Evolutionary conservation across 2,888 invertebrate species (phyloP), one percentile per base, ranked within the genome.

Genomic region (Byasa hedistus): DNA sequence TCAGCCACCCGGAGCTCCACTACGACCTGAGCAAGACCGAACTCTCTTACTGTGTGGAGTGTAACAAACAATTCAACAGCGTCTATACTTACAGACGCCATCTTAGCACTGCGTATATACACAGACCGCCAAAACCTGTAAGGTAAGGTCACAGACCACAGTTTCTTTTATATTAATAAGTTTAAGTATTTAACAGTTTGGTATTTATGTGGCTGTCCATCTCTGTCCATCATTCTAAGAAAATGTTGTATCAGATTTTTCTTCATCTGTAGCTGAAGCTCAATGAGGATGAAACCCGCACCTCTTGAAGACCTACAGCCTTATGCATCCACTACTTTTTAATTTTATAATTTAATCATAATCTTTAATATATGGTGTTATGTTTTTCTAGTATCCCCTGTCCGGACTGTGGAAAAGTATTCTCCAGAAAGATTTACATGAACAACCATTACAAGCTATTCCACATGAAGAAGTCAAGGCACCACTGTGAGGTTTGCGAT

Each of bases 41-140:
- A 52, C 61, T 79, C 12, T 76, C 82, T 0, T 87, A 86, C 67
- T 88, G 89, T 57, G 87, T 88, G 0, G 89, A 88, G 63, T 89
- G 89, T 23, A 82, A 88, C 58, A 77, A 75, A 2, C 82, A 81
- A 44, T 89, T 80, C 65, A 71, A 74, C 0, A 82, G 80, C 17
- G 67, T 80, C 0, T 72, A 73, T 48, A 78, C 80, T 17, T 88
- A 85, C 64, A 76, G 74, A 48, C 71, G 75, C 0, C 89, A 88
- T 65, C 67, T 89, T 3, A 73, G 75, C 2, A 79, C 78, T 0
- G 79, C 85, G 0, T 75, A 72, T 0, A 76, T 72, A 24, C 89
- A 85, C 54, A 77, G 73, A 7, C 83, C 77, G 10, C 72, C 64
- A 39, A 71, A 76, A 48, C 69, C 72, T 5, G 67, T 73, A n/a